Base-by-base conservation (phyloP, 2,797 vertebrate species). In the Acrossocheilus wenchowensis region DNA sequence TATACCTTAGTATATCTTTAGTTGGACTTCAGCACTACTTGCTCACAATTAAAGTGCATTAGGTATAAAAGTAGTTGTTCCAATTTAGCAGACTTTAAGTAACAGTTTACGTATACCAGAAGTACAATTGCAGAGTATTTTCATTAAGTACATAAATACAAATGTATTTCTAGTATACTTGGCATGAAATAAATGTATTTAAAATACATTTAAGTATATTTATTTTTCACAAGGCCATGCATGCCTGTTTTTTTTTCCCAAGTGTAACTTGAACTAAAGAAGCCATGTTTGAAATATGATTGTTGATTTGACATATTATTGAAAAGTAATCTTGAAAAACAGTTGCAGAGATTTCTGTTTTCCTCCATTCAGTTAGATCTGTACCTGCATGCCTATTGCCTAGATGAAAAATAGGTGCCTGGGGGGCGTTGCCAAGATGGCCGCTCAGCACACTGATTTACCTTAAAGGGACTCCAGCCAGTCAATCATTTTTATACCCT, bases 321-420 rank as follows among this genome's bases (percentile, higher is more conserved):
- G 62, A 73, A 54, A 72, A 82, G 30, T 54, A 60, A 54, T 57
- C 50, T 52, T 39, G 48, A 57, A 52, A 41, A 72, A 57, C 81
- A 82, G 3, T 71, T 71, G 21, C 45, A 30, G 50, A 78, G 60
- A 78, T 69, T 68, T 78, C 64, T 68, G 73, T 75, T 48, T 75
- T 52, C 62, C 14, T n/a, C 5, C 21, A 30, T 84, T 78, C 62
- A 52, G 48, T 54, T 72, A 62, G 26, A 79, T 82, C 39, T 45
- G 11, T n/a, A 57, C 74, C 64, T 57, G 50, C 26, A 60, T 19
- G 48, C 62, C 34, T 69, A 39, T 85, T 85, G 83, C 45, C 64
- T 79, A 34, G 39, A 85, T 72, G 54, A 78, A 57, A 72, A 48
- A 79, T 79, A 34, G 84, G 66, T 72, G 84, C 84, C 84, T 60